A percentile compares a stretch with the other conserved stretches of the same genome.
phyloP scores from a whole-genome alignment of 2,113 vertebrate genomes.

The Plotosus lineatus region DNA sequence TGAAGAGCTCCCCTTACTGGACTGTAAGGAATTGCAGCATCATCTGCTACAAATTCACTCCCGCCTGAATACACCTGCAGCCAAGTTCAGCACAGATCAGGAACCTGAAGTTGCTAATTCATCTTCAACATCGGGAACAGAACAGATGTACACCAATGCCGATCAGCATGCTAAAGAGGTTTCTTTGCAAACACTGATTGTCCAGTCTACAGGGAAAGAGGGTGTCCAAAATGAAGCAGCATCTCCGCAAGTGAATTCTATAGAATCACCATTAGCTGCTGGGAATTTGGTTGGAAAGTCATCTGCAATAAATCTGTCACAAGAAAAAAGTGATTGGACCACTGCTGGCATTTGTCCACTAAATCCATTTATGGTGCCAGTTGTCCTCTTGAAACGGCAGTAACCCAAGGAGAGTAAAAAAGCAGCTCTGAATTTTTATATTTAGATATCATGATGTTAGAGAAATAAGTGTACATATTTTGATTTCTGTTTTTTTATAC shows the following conservation, averaged over 20 bases:
- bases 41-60: conserved; percentile 65
- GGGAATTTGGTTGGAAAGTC: conserved; percentile 20
- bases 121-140: neutral
- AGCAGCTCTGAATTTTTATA: neutral
- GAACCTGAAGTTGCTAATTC: neutral
- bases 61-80: conserved; percentile 43
- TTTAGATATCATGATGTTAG: neutral
- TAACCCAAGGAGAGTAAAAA: neutral
- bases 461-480: neutral
- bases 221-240: neutral
- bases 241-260: neutral
- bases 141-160: neutral
- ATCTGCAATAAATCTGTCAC: neutral
- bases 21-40: conserved; percentile 63
- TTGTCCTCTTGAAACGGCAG: conserved; percentile 58
- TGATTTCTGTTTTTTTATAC: neutral
- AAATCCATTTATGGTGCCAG: conserved; percentile 72
- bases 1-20: conserved; percentile 67
- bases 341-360: conserved; percentile 53
- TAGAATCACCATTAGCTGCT: neutral
- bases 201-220: neutral
- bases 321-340: neutral
- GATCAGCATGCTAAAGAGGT: neutral
- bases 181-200: conserved; percentile 42
- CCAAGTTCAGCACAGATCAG: neutral